phyloP scores from a whole-genome alignment of 2,113 vertebrate species.

The Lamprotornis superbus region DNA sequence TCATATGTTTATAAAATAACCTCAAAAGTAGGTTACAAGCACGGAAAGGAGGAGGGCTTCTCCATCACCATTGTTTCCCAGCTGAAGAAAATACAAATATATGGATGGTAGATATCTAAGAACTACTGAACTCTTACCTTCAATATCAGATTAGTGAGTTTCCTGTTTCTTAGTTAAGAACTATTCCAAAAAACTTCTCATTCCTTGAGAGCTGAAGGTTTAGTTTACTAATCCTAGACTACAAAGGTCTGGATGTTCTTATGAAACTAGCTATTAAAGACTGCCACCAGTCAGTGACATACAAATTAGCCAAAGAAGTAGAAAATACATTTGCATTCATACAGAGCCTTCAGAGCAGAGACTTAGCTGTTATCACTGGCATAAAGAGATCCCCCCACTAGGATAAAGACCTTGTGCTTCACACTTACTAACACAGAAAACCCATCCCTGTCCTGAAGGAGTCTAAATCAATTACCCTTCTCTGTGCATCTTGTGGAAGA shows the following conservation, averaged over 20 bases:
- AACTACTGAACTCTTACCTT: neutral
- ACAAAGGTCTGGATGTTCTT: neutral
- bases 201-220: neutral
- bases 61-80: neutral
- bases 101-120: neutral
- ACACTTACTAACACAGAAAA: constrained; percentile 10
- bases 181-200: neutral
- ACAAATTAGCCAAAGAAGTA: neutral
- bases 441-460: neutral
- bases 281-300: neutral
- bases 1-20: neutral
- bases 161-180: neutral
- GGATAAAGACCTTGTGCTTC: constrained; percentile 6
- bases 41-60: neutral
- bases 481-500: neutral
- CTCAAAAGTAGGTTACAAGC: neutral
- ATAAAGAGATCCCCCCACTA: neutral
- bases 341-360: neutral
- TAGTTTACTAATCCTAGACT: neutral
- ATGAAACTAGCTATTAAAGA: neutral
- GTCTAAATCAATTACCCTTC: constrained; percentile 44
- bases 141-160: neutral
- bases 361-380: neutral
- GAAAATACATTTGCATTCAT: neutral
- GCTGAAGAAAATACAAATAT: neutral